Percentiles rank a stretch among this genome's conserved stretches.
Evolutionary conservation across 2,797 vertebrate genomes (phyloP).

Genomic region (Tangara arthus): DNA sequence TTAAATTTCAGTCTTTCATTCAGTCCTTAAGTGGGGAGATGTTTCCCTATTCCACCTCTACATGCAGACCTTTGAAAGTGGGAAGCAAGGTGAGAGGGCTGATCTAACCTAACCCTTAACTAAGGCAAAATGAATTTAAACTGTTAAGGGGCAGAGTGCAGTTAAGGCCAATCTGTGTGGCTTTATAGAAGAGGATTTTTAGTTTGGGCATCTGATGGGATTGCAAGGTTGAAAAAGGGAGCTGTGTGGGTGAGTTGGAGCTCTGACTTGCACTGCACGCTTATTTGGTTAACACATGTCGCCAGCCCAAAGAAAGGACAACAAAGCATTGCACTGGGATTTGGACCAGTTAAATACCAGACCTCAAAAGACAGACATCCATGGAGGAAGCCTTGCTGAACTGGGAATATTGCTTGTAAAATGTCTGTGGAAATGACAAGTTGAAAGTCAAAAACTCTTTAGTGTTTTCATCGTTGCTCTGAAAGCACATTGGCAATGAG

Average conservation of each 20-base stretch:
- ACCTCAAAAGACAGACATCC: background rate
- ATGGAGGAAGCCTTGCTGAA: background rate
- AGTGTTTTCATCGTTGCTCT: background rate
- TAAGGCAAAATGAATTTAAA: background rate
- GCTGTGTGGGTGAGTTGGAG: background rate
- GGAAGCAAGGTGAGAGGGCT: background rate
- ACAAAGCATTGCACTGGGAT: background rate
- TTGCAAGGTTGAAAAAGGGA: background rate
- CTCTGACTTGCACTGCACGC: background rate
- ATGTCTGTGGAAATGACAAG: background rate
- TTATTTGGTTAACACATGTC: background rate
- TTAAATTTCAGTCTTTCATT: background rate
- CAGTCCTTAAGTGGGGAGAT: background rate
- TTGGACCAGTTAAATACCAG: background rate
- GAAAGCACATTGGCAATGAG: background rate
- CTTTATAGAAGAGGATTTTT: background rate
- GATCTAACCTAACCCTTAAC: background rate
- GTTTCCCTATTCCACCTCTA: background rate
- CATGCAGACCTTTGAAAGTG: rapidly evolving
- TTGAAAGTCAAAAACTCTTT: background rate
- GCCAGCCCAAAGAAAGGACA: background rate
- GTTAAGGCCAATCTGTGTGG: background rate
- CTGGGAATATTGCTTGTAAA: background rate
- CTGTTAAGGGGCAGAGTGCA: background rate
- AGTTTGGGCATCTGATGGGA: background rate